A percentile compares a stretch with the other conserved stretches of the same genome.
phyloP scores from a whole-genome alignment of 1,140 invertebrate species.

The Drosophila quadrilineata region DNA sequence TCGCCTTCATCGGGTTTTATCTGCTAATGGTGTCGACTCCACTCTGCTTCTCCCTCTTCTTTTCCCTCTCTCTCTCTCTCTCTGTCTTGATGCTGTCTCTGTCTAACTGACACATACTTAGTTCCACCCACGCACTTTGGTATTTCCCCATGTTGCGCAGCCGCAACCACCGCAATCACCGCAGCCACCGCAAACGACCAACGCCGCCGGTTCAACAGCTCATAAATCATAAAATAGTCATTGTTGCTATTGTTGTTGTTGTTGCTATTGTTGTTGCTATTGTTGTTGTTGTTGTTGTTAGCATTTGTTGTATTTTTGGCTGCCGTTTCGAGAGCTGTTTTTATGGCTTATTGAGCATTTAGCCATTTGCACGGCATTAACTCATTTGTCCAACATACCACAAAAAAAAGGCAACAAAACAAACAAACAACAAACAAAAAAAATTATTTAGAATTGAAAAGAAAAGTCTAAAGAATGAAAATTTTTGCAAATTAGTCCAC shows the following conservation, averaged over 20 bases:
- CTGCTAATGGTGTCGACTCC: constrained; percentile 24
- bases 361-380: constrained; percentile 33
- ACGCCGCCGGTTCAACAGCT: constrained; percentile 23
- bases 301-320: constrained; percentile 14
- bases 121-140: constrained; percentile 32
- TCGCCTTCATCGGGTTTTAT: constrained; percentile 13
- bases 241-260: background rate
- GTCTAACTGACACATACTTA: constrained; percentile 7
- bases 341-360: constrained; percentile 41
- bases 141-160: constrained; percentile 37
- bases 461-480: too few species aligned
- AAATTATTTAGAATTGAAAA: background rate
- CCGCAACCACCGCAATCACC: background rate
- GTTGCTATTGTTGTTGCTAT: background rate
- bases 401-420: background rate
- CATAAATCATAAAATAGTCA: constrained; percentile 36
- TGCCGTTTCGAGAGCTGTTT: constrained; percentile 32
- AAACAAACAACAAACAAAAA: background rate
- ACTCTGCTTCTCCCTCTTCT: too few species aligned
- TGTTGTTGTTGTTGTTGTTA: constrained; percentile 3
- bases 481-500: too few species aligned
- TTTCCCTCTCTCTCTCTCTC: too few species aligned
- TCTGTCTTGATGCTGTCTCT: too few species aligned
- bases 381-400: constrained; percentile 5
- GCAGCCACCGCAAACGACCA: background rate